Base-by-base conservation (phyloP, 23 tunicate genomes). In the Trididemnum clinides region DNA sequence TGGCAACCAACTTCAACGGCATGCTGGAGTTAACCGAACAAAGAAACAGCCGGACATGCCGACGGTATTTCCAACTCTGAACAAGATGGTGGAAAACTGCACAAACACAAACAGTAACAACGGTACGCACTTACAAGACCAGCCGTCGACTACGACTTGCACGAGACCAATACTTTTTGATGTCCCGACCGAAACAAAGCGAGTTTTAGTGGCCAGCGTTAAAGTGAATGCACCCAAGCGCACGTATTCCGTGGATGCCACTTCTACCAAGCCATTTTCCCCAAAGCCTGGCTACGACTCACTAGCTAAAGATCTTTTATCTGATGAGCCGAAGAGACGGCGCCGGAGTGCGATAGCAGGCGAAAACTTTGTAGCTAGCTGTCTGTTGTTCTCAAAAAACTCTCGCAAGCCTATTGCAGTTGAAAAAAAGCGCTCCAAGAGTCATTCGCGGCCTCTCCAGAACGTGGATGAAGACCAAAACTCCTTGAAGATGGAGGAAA, bases 311-410 rank as follows among this genome's bases (percentile, higher is more conserved):
- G 63, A 25, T 37, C 36, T 12, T 50, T 35, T 57, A 39, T 74
- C 58, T 23, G 37, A 22, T 0, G 73, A 71, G 33, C 79, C 83
- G 19, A 86, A 91, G 50, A 84, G 64, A 22, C 78, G 88, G 44
- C 82, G 96, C 5, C 78, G 90, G n/a, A 81, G 87, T 39, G 96
- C 96, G 19, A 86, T 84, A 38, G 96, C 90, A 19, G 96, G 96
- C 4, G 87, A 86, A 18, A 85, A 91, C 80, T 91, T 91, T 73
- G 90, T 91, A 31, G 90, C 88, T 23, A 85, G 96, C 32, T 91
- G 96, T 36, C 22, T 91, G 7, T 39, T 91, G 39, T 91, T 85
- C 19, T 39, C 78, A 10, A 77, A 81, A 21, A 36, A 74, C 28
- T 64, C 44, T 15, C 85, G 85, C 12, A 51, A 64, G 33, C 39